A percentile compares a stretch with the other conserved stretches of the same genome.
phyloP scores from a whole-genome alignment of 2,888 invertebrate genomes.

The Ectropis crepuscularia region DNA sequence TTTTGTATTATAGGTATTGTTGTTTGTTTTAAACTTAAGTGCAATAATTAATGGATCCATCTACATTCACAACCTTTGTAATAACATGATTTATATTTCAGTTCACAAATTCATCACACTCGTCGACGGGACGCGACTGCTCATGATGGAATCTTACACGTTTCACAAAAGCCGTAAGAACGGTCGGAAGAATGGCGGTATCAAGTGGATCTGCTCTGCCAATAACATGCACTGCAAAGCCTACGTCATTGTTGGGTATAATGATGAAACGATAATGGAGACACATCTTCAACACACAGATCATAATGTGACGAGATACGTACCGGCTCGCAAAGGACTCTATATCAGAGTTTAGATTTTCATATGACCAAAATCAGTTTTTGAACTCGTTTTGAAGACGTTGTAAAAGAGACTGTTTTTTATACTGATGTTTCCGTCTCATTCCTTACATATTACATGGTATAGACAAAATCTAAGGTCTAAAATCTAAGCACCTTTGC shows the following conservation, averaged over 20 bases:
- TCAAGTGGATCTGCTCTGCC: constrained; percentile 42
- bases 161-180: constrained; percentile 34
- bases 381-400: too few species aligned
- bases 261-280: constrained; percentile 25
- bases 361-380: neutral
- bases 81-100: constrained; percentile 23
- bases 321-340: constrained; percentile 22
- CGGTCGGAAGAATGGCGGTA: constrained; percentile 16
- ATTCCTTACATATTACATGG: too few species aligned
- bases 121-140: constrained; percentile 36
- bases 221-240: constrained; percentile 37
- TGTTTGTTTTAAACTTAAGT: too few species aligned
- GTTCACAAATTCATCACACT: constrained; percentile 40
- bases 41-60: too few species aligned
- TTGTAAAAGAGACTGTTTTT: too few species aligned
- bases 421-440: too few species aligned
- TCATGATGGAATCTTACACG: constrained; percentile 42
- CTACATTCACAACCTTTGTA: neutral
- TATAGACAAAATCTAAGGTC: too few species aligned
- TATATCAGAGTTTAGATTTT: constrained; percentile 30
- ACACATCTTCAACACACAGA: constrained; percentile 35
- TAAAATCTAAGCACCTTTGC: too few species aligned
- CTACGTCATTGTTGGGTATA: constrained; percentile 31
- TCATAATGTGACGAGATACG: constrained; percentile 36
- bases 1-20: too few species aligned